Evolutionary conservation across 2,797 vertebrate species (phyloP).

Genomic region (Xiphophorus birchmanni): DNA sequence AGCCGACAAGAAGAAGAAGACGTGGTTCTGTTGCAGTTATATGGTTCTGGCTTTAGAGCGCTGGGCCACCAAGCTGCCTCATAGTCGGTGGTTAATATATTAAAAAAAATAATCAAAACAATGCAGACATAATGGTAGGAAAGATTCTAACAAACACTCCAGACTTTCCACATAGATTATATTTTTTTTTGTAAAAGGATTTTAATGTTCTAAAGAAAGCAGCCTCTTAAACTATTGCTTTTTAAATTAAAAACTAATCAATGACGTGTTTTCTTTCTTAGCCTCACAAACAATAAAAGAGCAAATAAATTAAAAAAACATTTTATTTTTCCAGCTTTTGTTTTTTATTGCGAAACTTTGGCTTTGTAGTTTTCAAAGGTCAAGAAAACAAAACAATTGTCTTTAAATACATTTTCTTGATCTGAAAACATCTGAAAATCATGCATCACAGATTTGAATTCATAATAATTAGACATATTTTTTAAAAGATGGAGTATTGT

Average conservation of each 20-base stretch:
- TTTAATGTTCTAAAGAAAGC: not conserved
- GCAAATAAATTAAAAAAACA: not conserved
- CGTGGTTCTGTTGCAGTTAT: constrained; percentile 1
- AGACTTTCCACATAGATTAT: not conserved
- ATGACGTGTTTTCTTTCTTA: not conserved
- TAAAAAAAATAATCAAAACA: not conserved
- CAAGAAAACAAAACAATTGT: not conserved
- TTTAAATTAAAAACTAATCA: not conserved
- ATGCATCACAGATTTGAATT: not conserved
- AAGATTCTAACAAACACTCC: not conserved
- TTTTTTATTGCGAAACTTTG: not conserved
- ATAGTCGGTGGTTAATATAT: not conserved
- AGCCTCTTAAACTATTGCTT: not conserved
- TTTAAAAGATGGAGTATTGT: not conserved
- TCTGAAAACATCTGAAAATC: not conserved
- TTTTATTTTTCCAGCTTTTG: not conserved
- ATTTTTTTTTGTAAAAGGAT: not conserved
- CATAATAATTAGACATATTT: not conserved
- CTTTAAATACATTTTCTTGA: not conserved
- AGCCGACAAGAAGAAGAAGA: constrained; percentile 1
- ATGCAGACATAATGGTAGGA: constrained; percentile 1
- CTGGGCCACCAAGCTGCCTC: not conserved
- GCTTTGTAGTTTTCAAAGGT: not conserved
- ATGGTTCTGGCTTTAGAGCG: constrained; percentile 3
- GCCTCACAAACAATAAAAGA: not conserved